These are phyloP conservation scores for Belgica antarctica DNA, from an alignment of 2,888 invertebrate species.

Conservation along the genomic window DNA sequence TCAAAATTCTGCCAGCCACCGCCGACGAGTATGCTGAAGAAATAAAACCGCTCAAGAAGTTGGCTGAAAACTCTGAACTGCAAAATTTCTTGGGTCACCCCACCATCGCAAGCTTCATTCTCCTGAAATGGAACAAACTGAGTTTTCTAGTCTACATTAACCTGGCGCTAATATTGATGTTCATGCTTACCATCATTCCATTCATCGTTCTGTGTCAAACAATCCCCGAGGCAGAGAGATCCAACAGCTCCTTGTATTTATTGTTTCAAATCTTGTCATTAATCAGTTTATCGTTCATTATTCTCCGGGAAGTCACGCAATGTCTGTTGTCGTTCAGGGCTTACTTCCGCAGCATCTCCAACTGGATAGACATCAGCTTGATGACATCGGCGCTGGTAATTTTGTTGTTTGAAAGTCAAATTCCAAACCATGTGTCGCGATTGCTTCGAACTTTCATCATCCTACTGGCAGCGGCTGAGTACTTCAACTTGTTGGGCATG, in stretches of 20 bases:
- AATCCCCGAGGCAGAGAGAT: slow-evolving; percentile 56
- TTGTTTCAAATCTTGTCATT: slow-evolving; percentile 46
- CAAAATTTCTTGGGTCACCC: slow-evolving; percentile 73
- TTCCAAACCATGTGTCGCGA: slow-evolving; percentile 57
- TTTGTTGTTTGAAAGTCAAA: slow-evolving; percentile 57
- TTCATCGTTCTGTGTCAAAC: slow-evolving; percentile 70
- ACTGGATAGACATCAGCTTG: slow-evolving; percentile 70
- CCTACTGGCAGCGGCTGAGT: slow-evolving; percentile 71
- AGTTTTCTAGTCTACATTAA: slow-evolving; percentile 71
- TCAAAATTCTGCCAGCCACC: background rate
- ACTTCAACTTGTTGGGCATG: slow-evolving; percentile 75
- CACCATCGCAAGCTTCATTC: slow-evolving; percentile 73
- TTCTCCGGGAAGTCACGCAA: slow-evolving; percentile 70
- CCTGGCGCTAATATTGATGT: slow-evolving; percentile 67
- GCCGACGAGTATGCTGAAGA: slow-evolving; percentile 57
- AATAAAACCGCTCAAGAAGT: slow-evolving; percentile 71
- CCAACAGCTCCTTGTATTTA: slow-evolving; percentile 45
- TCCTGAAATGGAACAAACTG: slow-evolving; percentile 77
- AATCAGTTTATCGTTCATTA: slow-evolving; percentile 58
- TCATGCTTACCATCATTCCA: slow-evolving; percentile 65
- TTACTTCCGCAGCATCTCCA: slow-evolving; percentile 69
- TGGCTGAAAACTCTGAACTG: slow-evolving; percentile 67
- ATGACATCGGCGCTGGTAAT: slow-evolving; percentile 65
- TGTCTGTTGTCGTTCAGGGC: slow-evolving; percentile 64
- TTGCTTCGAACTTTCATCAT: slow-evolving; percentile 66